Percentiles rank a stretch among this genome's conserved stretches.
Conservation (phyloP, 2,888 invertebrate species). For the Unio delphinus region DNA sequence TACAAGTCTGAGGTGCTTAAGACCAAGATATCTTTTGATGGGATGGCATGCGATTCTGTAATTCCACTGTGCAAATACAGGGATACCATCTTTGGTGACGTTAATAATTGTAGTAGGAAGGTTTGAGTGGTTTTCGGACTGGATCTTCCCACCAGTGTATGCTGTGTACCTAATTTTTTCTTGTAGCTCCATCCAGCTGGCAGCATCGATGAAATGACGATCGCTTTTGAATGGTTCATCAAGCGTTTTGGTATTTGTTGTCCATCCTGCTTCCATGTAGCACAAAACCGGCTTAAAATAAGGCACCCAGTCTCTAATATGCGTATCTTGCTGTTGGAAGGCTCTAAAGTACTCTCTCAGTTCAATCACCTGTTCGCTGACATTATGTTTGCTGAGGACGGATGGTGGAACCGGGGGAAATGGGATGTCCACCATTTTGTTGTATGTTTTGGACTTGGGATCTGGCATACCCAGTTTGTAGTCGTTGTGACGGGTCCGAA, state of each 20-base stretch:
- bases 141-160: slow-evolving; percentile 50
- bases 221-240: slow-evolving; percentile 63
- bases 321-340: slow-evolving; percentile 48
- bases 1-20: slow-evolving; percentile 32
- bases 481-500: slow-evolving; percentile 65
- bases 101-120: slow-evolving; percentile 52
- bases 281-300: slow-evolving; percentile 62
- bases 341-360: slow-evolving; percentile 63
- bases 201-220: slow-evolving; percentile 56
- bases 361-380: slow-evolving; percentile 49
- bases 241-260: slow-evolving; percentile 38
- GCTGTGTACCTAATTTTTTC: slow-evolving; percentile 56
- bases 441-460: slow-evolving; percentile 27
- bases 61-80: slow-evolving; percentile 45
- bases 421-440: slow-evolving; percentile 50
- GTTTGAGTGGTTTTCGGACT: slow-evolving; percentile 54
- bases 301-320: slow-evolving; percentile 45
- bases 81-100: slow-evolving; percentile 17
- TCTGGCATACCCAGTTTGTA: slow-evolving; percentile 55
- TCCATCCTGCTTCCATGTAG: slow-evolving; percentile 63
- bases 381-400: slow-evolving; percentile 36
- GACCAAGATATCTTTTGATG: slow-evolving; percentile 31
- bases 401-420: slow-evolving; percentile 58
- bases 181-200: slow-evolving; percentile 53
- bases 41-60: slow-evolving; percentile 54